Evolutionary conservation across 1,140 invertebrate genomes (phyloP).

Genomic region (Coenobita brevimanus): DNA sequence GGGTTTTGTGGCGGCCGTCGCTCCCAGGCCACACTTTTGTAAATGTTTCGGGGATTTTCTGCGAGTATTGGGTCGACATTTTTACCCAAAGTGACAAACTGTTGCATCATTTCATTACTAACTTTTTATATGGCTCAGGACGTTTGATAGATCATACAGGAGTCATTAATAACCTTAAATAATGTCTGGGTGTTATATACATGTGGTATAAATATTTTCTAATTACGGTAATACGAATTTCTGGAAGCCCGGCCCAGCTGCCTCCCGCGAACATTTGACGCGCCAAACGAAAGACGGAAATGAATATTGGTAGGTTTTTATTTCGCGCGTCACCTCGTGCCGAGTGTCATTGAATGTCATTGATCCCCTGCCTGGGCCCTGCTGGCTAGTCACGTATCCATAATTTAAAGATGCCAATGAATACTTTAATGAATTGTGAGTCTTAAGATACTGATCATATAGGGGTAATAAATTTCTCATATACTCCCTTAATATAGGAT

Average conservation of each 20-base stretch:
- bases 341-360: conserved; percentile 34
- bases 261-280: conserved; percentile 65
- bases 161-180: background rate
- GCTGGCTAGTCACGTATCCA: background rate
- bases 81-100: background rate
- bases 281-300: conserved; percentile 62
- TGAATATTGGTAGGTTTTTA: conserved; percentile 63
- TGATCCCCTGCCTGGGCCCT: conserved; percentile 20
- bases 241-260: conserved; percentile 49
- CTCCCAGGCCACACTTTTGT: conserved; percentile 15
- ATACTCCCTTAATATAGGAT: background rate
- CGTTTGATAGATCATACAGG: background rate
- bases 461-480: conserved; percentile 38
- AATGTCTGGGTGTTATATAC: background rate
- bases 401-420: background rate
- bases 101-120: background rate
- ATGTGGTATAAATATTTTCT: conserved; percentile 24
- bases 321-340: conserved; percentile 64
- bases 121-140: background rate
- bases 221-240: conserved; percentile 50
- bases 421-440: background rate
- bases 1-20: background rate
- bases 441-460: conserved; percentile 18
- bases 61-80: background rate
- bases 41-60: conserved; percentile 46